Evolutionary conservation across 2,797 vertebrate genomes (phyloP).

Genomic region (Argya squamiceps): DNA sequence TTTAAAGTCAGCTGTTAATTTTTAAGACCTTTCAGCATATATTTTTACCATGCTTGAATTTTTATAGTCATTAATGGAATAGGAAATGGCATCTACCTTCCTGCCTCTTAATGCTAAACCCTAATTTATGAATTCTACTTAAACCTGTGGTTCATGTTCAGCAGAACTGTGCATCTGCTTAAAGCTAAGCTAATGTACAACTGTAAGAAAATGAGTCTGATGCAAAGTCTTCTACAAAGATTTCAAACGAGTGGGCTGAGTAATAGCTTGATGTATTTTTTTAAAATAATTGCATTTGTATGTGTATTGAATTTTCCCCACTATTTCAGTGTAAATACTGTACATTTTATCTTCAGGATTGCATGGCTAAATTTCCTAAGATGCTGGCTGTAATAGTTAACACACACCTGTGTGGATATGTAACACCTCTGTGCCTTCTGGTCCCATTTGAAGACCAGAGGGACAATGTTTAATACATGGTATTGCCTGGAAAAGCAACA

Average conservation of each 20-base stretch:
- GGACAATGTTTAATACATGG: neutral
- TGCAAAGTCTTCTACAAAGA: neutral
- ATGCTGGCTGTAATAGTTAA: neutral
- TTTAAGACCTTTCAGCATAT: neutral
- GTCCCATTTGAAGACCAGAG: neutral
- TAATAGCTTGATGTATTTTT: neutral
- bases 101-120: neutral
- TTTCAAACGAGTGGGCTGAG: neutral
- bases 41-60: neutral
- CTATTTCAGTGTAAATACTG: neutral
- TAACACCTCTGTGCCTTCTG: neutral
- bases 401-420: neutral
- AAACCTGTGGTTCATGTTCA: neutral
- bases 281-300: neutral
- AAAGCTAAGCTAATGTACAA: neutral
- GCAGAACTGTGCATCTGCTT: neutral
- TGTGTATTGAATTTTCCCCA: neutral
- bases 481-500: constrained; percentile 9
- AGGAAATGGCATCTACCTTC: neutral
- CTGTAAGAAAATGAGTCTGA: neutral
- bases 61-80: constrained; percentile 3
- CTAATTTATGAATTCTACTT: constrained; percentile 23
- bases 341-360: neutral
- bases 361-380: neutral
- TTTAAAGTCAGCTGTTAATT: constrained; percentile 39